Conservation (phyloP, 30 jellyfish, hydroid and myxozoan species). For the Cassiopea andromeda region DNA sequence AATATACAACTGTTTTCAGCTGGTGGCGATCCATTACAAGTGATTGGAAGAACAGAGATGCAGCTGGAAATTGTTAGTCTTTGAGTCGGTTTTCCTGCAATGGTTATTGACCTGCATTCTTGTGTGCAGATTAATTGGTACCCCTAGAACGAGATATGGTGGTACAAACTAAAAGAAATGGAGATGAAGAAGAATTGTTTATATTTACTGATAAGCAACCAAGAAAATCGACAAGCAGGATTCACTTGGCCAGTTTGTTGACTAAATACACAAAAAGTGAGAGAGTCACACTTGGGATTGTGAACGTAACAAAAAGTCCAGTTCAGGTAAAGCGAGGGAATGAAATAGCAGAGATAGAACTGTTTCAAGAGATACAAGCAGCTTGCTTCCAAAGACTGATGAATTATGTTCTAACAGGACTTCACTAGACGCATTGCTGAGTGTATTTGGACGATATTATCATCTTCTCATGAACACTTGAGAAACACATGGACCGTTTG, state of each 20-base stretch:
- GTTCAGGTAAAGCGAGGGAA: conserved; percentile 18
- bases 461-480: conserved; percentile 48
- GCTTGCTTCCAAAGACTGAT: no score
- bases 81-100: conserved; percentile 16
- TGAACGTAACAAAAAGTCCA: conserved; percentile 11
- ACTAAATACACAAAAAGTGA: conserved; percentile 3
- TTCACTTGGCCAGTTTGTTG: conserved; percentile 24
- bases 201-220: conserved; percentile 9
- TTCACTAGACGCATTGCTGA: conserved; percentile 29
- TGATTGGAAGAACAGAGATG: conserved; percentile 25
- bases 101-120: conserved; percentile 18
- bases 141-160: conserved; percentile 30
- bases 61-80: conserved; percentile 11
- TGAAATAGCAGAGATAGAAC: conserved; percentile 12
- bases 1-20: conserved; percentile 24
- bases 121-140: conserved; percentile 17
- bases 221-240: conserved; percentile 13
- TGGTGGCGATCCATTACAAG: conserved; percentile 20
- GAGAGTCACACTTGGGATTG: conserved; percentile 20
- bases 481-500: conserved; percentile 49
- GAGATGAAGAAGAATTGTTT: conserved; percentile 22
- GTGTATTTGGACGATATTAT: conserved; percentile 72
- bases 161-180: conserved; percentile 12
- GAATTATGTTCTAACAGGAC: no score
- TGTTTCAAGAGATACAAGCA: conserved; percentile 8